phyloP scores from a whole-genome alignment of 1,140 invertebrate species.

The Proctacanthus coquilletti region DNA sequence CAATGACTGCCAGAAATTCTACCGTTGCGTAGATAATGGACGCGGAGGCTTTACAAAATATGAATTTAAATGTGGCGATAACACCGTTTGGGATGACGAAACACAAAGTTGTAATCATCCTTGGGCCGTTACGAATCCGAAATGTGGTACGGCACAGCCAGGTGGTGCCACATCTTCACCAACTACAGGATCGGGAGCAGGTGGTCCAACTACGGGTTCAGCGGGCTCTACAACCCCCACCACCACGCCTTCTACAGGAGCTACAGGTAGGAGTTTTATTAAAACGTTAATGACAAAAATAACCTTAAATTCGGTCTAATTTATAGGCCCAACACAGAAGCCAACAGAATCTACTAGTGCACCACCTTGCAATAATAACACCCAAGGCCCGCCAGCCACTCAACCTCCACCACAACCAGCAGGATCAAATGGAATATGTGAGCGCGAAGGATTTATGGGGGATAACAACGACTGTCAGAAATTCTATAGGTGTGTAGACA shows the following conservation, averaged over 20 bases:
- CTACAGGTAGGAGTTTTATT: no score
- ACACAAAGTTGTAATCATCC: conserved; percentile 44
- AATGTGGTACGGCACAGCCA: conserved; percentile 6
- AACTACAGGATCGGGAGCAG: conserved; percentile 7
- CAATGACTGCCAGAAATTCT: conserved; percentile 48
- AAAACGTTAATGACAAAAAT: no score
- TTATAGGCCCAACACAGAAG: conserved; percentile 1
- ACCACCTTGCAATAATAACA: no score
- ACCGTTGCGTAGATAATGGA: conserved; percentile 46
- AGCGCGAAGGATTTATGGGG: conserved; percentile 39
- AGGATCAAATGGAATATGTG: conserved; percentile 18
- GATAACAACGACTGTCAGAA: conserved; percentile 44
- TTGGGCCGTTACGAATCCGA: conserved; percentile 24
- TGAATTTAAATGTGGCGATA: conserved; percentile 45
- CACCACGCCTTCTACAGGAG: conserved; percentile 10
- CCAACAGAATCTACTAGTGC: conserved; percentile 2
- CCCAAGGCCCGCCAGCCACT: conserved; percentile 1
- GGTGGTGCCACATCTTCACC: conserved; percentile 6
- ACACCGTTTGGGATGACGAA: conserved; percentile 46
- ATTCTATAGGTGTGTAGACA: conserved; percentile 49
- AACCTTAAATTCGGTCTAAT: no score
- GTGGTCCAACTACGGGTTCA: conserved; percentile 9
- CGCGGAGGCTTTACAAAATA: conserved; percentile 38
- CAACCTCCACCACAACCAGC: background rate
- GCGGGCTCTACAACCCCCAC: conserved; percentile 15